Conservation (phyloP, 2,113 vertebrate genomes). For the Osmerus mordax region DNA sequence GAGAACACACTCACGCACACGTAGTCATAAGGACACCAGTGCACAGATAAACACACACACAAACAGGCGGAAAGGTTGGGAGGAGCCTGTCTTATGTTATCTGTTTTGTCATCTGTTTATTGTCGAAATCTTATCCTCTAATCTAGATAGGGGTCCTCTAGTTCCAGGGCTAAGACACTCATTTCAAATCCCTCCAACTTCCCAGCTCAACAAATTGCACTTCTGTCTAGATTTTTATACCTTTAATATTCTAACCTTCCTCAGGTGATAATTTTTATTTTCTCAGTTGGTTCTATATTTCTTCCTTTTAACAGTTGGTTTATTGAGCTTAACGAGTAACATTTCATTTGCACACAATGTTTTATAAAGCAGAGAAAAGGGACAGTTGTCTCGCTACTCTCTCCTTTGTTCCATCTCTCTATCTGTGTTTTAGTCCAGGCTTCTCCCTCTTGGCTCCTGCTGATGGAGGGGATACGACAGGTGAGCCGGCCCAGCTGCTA, state of each 20-base stretch:
- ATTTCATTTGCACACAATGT: too few relatives aligned
- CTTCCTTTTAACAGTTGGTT: too few relatives aligned
- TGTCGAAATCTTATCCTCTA: slow-evolving; percentile 44
- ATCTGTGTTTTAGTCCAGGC: slow-evolving; percentile 39
- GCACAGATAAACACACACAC: slow-evolving; percentile 33
- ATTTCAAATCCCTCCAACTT: not conserved
- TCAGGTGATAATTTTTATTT: too few relatives aligned
- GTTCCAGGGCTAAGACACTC: slow-evolving; percentile 41
- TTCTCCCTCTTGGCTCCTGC: slow-evolving; percentile 42
- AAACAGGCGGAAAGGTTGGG: slow-evolving; percentile 58
- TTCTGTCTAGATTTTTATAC: too few relatives aligned
- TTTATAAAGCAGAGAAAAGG: too few relatives aligned
- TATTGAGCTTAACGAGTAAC: too few relatives aligned
- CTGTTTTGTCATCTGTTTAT: slow-evolving; percentile 65
- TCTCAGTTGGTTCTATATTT: too few relatives aligned
- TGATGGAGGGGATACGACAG: slow-evolving; percentile 75
- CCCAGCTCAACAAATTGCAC: too few relatives aligned
- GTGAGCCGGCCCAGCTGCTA: slow-evolving; percentile 74
- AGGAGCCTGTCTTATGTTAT: slow-evolving; percentile 67
- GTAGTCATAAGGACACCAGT: slow-evolving; percentile 47
- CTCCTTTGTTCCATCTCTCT: slow-evolving; percentile 57
- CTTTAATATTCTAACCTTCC: too few relatives aligned
- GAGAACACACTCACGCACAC: slow-evolving; percentile 49
- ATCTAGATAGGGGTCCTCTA: slow-evolving; percentile 29
- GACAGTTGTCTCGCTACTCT: not conserved